These are phyloP conservation scores for Scaptomyza cyrtandrae DNA, from an alignment of 2,888 invertebrate genomes.

Conservation along the genomic window DNA sequence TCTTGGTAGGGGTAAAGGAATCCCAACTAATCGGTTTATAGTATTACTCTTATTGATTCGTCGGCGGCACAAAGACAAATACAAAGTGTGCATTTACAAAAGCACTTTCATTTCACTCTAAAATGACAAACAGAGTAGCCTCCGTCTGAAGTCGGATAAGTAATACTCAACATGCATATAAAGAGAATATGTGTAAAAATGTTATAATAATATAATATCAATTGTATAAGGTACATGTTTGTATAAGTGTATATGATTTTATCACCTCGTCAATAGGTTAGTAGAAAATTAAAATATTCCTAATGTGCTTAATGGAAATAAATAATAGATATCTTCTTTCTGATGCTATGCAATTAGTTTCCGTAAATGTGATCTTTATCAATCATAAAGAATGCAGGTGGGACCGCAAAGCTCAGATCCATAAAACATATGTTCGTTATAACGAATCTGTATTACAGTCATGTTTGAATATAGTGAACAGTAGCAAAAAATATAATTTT, in stretches of 20 bases:
- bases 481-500: too few relatives aligned
- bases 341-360: neutral
- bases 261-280: neutral
- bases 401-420: neutral
- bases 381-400: neutral
- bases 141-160: constrained; percentile 7
- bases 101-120: constrained; percentile 43
- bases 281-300: neutral
- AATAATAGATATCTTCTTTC: neutral
- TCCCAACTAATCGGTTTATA: constrained; percentile 71
- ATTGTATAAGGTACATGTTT: neutral
- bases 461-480: neutral
- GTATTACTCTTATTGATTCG: constrained; percentile 59
- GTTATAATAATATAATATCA: constrained; percentile 4
- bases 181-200: constrained; percentile 25
- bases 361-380: neutral
- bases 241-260: neutral
- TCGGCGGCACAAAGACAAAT: constrained; percentile 52
- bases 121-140: constrained; percentile 14
- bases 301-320: neutral
- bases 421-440: neutral
- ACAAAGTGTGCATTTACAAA: constrained; percentile 55
- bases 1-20: neutral
- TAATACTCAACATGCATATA: constrained; percentile 1
- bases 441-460: neutral